Percentiles rank a stretch among this genome's conserved stretches.
Conservation (phyloP, 2,113 vertebrate species). For the Gracilinanus agilis region DNA sequence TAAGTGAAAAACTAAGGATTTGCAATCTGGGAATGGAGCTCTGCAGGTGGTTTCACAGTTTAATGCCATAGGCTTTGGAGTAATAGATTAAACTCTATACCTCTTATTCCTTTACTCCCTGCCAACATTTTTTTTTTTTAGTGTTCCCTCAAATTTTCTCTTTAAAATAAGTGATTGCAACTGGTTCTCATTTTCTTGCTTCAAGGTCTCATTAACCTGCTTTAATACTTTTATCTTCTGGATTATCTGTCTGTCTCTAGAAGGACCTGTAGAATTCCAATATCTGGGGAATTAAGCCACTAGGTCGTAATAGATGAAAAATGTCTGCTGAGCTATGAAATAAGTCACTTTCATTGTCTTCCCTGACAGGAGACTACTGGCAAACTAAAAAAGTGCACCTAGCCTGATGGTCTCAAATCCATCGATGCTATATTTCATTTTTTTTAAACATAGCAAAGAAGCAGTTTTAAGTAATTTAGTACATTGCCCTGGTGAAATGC, state of each 20-base stretch:
- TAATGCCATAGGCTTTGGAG: neutral
- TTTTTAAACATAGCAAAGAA: neutral
- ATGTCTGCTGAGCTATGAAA: neutral
- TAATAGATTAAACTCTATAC: neutral
- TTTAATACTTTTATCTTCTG: fast-evolving
- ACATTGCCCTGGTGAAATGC: fast-evolving
- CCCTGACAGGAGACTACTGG: neutral
- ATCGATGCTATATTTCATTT: neutral
- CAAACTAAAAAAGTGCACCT: neutral
- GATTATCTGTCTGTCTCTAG: neutral
- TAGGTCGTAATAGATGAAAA: neutral
- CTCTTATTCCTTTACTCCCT: neutral
- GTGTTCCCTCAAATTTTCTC: neutral
- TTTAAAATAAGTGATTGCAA: neutral
- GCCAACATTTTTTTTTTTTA: neutral
- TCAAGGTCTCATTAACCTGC: neutral
- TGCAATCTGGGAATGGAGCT: neutral
- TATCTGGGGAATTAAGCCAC: neutral
- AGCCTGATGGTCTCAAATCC: neutral
- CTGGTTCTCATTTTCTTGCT: neutral
- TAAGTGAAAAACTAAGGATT: neutral
- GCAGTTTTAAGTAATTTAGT: neutral
- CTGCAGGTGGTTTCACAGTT: neutral
- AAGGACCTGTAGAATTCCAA: neutral
- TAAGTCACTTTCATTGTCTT: neutral